phyloP scores from a whole-genome alignment of 2,888 invertebrate species.

The Lymantria dispar region DNA sequence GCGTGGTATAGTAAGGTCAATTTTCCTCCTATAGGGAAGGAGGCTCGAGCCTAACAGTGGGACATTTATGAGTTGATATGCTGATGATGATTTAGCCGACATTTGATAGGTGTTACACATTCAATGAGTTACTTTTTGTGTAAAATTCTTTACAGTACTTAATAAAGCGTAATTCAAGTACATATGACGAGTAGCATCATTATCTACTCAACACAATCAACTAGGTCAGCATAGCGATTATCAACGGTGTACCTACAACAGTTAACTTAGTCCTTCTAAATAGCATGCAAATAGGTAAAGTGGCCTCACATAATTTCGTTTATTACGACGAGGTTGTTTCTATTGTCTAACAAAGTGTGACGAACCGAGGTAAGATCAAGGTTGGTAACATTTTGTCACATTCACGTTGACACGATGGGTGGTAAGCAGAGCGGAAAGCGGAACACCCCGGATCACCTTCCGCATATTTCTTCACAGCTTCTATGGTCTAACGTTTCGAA shows the following conservation, averaged over 20 bases:
- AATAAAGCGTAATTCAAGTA: too few relatives aligned
- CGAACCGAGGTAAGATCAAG: slow-evolving; percentile 42
- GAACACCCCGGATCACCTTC: slow-evolving; percentile 42
- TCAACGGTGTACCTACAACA: not conserved
- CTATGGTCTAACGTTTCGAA: slow-evolving; percentile 51
- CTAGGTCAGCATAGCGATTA: not conserved
- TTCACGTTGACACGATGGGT: slow-evolving; percentile 25
- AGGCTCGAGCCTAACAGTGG: too few relatives aligned
- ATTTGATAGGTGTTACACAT: too few relatives aligned
- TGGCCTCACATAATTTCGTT: slow-evolving; percentile 6
- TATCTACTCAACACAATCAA: not conserved
- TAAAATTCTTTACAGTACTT: too few relatives aligned
- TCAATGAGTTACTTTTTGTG: too few relatives aligned
- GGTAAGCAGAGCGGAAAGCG: slow-evolving; percentile 60
- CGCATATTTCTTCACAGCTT: slow-evolving; percentile 55
- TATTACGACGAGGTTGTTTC: slow-evolving; percentile 21
- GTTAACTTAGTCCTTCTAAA: slow-evolving; percentile 1
- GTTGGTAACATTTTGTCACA: slow-evolving; percentile 31
- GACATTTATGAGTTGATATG: too few relatives aligned
- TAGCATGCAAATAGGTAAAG: slow-evolving; percentile 4
- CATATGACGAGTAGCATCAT: not conserved
- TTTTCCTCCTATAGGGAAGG: too few relatives aligned
- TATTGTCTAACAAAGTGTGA: slow-evolving; percentile 32
- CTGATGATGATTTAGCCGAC: too few relatives aligned
- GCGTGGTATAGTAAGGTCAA: too few relatives aligned